Evolutionary conservation across 2,113 vertebrate species (phyloP).

Genomic region (Ciconia boyciana): DNA sequence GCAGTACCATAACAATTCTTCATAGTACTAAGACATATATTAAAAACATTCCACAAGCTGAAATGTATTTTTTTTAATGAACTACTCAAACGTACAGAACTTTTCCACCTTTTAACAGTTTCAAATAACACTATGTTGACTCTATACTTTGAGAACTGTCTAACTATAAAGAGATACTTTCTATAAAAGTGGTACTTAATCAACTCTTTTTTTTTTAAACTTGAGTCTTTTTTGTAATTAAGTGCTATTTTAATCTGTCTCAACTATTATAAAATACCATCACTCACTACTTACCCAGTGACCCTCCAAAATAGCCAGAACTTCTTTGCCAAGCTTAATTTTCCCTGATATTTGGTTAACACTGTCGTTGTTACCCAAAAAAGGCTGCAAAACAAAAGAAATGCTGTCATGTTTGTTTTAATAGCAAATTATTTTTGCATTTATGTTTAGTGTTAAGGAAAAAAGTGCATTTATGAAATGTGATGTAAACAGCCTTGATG

Average conservation of each 20-base stretch:
- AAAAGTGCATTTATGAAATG: neutral
- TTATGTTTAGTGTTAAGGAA: neutral
- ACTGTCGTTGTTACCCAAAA: slow-evolving; percentile 92
- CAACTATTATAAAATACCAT: neutral
- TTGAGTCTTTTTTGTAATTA: neutral
- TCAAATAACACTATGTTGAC: neutral
- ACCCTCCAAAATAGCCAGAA: slow-evolving; percentile 93
- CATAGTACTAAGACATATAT: neutral
- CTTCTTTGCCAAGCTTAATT: slow-evolving; percentile 97
- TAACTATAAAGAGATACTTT: neutral
- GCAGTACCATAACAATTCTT: neutral
- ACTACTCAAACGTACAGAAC: neutral
- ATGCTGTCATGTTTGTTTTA: neutral
- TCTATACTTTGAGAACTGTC: neutral
- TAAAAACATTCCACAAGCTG: neutral
- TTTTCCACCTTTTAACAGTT: neutral
- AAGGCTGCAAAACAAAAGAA: slow-evolving; percentile 81
- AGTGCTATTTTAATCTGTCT: neutral
- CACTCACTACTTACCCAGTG: slow-evolving; percentile 88
- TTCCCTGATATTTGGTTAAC: slow-evolving; percentile 96
- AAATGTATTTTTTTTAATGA: neutral
- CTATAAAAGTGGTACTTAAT: neutral
- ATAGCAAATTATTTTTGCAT: neutral
- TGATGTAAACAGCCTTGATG: neutral
- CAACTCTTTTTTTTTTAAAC: neutral